These are phyloP conservation scores for Lycia hirtaria DNA, from an alignment of 2,888 invertebrate genomes.

Conservation along the genomic window DNA sequence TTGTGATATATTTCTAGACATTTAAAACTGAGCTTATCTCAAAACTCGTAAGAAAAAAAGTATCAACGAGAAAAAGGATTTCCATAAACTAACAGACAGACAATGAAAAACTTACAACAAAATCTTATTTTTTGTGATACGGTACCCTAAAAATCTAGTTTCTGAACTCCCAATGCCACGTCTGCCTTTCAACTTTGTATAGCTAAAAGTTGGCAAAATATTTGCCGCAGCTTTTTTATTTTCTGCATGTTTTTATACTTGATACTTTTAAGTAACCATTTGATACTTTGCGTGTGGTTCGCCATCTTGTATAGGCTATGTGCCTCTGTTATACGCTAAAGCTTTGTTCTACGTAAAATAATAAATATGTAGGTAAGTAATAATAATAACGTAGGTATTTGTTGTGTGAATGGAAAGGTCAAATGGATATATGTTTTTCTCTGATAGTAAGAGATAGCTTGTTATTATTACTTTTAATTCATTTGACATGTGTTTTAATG, in stretches of 20 bases:
- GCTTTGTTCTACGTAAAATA: neutral
- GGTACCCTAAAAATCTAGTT: neutral
- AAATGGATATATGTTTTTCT: neutral
- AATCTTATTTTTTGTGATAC: too few relatives aligned
- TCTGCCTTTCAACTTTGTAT: neutral
- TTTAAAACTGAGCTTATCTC: too few relatives aligned
- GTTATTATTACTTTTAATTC: too few relatives aligned
- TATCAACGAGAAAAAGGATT: too few relatives aligned
- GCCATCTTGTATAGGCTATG: constrained; percentile 1
- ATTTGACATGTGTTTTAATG: too few relatives aligned
- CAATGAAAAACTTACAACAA: too few relatives aligned
- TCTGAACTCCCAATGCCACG: neutral
- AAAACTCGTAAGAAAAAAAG: too few relatives aligned
- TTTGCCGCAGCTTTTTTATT: neutral
- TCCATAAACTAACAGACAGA: too few relatives aligned
- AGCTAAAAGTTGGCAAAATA: neutral
- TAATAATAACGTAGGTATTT: neutral
- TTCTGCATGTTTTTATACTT: neutral
- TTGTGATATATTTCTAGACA: too few relatives aligned
- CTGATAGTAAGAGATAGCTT: neutral
- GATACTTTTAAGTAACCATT: neutral
- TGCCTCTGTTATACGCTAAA: constrained; percentile 11
- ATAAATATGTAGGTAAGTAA: neutral
- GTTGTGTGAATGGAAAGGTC: neutral
- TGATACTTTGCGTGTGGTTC: constrained; percentile 4